Conservation (phyloP, 2,797 vertebrate genomes). For the Dendrocincla fuliginosa region DNA sequence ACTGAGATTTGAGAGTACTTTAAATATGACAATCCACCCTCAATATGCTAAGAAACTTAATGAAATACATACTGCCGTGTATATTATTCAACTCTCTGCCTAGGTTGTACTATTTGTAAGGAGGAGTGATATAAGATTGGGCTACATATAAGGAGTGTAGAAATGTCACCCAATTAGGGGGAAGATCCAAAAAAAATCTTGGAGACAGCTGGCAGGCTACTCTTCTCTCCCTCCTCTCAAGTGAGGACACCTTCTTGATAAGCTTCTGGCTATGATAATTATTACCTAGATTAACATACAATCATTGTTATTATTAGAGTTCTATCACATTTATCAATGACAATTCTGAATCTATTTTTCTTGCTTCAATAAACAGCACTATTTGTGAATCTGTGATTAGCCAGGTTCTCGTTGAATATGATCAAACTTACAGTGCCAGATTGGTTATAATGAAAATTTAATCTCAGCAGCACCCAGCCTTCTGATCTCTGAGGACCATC, state of each 20-base stretch:
- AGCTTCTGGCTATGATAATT: neutral
- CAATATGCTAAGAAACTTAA: neutral
- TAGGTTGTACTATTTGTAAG: neutral
- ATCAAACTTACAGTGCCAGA: accelerated
- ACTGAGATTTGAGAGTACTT: neutral
- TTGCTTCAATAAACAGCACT: neutral
- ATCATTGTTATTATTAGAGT: neutral
- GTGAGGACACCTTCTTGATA: neutral
- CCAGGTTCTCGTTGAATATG: neutral
- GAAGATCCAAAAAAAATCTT: neutral
- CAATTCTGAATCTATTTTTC: neutral
- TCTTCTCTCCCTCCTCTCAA: neutral
- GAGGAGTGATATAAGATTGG: neutral
- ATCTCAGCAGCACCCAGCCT: no score
- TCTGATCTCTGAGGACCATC: neutral
- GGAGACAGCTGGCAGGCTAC: accelerated
- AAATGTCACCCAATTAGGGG: neutral
- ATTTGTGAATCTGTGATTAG: neutral
- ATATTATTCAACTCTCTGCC: neutral
- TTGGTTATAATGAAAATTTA: neutral
- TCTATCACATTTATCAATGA: neutral
- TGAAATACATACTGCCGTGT: accelerated
- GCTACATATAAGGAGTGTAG: neutral
- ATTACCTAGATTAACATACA: neutral
- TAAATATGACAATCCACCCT: neutral